Conservation (phyloP, 1,140 invertebrate genomes). For the Drosophila sp. region DNA sequence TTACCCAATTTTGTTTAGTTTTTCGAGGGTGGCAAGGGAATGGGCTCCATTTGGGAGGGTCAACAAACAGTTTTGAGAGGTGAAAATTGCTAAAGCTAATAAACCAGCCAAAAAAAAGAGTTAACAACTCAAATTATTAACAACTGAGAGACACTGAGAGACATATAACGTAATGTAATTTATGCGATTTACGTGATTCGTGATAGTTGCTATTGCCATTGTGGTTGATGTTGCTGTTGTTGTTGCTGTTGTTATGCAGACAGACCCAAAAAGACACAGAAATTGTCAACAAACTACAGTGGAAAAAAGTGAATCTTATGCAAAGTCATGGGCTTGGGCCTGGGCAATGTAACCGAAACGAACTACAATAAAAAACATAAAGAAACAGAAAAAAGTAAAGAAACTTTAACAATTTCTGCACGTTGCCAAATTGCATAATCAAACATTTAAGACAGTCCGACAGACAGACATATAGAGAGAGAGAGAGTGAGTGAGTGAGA, state of each 20-base stretch:
- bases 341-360: constrained; percentile 47
- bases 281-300: constrained; percentile 46
- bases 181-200: constrained; percentile 71
- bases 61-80: constrained; percentile 46
- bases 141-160: constrained; percentile 42
- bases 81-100: constrained; percentile 72
- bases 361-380: constrained; percentile 24
- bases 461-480: constrained; percentile 22
- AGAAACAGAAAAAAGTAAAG: constrained; percentile 37
- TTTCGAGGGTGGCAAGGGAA: background rate
- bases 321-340: constrained; percentile 67
- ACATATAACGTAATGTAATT: constrained; percentile 67
- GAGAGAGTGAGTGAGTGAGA: constrained; percentile 21
- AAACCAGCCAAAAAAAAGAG: constrained; percentile 31
- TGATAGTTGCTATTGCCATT: constrained; percentile 13
- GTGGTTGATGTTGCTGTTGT: constrained; percentile 2
- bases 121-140: constrained; percentile 37
- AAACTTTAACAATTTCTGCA: constrained; percentile 66
- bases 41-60: constrained; percentile 36
- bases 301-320: constrained; percentile 62
- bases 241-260: constrained; percentile 38
- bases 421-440: constrained; percentile 77
- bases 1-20: constrained; percentile 49
- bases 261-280: constrained; percentile 37
- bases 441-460: constrained; percentile 15